These are phyloP conservation scores for Chelonus insularis DNA, from an alignment of 1,140 invertebrate species.

Conservation along the genomic window DNA sequence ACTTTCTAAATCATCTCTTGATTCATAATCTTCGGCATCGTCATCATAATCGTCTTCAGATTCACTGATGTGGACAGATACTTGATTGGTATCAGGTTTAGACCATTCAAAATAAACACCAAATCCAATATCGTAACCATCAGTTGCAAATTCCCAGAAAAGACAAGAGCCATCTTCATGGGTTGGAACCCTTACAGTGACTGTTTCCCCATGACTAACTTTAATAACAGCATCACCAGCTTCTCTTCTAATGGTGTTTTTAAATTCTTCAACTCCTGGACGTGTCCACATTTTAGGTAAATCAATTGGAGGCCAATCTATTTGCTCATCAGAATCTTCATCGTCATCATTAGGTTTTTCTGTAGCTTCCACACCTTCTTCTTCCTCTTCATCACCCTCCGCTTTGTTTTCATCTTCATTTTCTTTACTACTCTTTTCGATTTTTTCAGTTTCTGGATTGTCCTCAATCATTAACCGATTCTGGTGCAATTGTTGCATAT, in stretches of 20 bases:
- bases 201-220: slow-evolving; percentile 95
- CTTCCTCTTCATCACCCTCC: slow-evolving; percentile 34
- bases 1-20: slow-evolving; percentile 64
- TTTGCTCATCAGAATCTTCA: slow-evolving; percentile 54
- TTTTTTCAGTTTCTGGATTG: slow-evolving; percentile 47
- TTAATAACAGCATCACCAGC: slow-evolving; percentile 94
- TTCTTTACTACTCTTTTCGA: background rate
- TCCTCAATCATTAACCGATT: slow-evolving; percentile 67
- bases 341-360: slow-evolving; percentile 35
- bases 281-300: slow-evolving; percentile 94
- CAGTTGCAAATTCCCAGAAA: slow-evolving; percentile 99
- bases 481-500: slow-evolving; percentile 85
- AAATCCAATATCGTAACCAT: slow-evolving; percentile 98
- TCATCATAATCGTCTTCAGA: slow-evolving; percentile 91
- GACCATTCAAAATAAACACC: slow-evolving; percentile 99
- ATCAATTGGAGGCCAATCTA: slow-evolving; percentile 63
- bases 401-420: background rate
- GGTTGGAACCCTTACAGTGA: slow-evolving; percentile 96
- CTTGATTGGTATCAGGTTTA: slow-evolving; percentile 79
- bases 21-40: slow-evolving; percentile 76
- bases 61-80: slow-evolving; percentile 88
- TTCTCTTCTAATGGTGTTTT: slow-evolving; percentile 82
- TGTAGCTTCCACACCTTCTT: slow-evolving; percentile 23
- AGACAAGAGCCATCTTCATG: slow-evolving; percentile 90
- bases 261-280: slow-evolving; percentile 89